Evolutionary conservation across 92 coral and sea anemone species (phyloP), one percentile per base, ranked within the genome.

Genomic region (Umimayanthus chanpuru): DNA sequence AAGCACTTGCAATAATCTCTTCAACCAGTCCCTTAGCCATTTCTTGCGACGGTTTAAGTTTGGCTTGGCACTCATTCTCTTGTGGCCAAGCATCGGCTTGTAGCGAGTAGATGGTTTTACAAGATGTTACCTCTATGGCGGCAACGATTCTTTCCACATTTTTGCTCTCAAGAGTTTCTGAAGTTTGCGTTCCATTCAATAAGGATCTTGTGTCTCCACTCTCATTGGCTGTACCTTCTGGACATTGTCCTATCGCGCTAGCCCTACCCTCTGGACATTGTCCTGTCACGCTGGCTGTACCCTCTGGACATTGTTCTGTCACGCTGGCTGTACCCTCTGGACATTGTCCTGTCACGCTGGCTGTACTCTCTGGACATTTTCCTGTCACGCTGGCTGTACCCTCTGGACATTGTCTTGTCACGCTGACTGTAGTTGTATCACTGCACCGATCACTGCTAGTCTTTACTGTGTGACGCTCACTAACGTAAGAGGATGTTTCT

Each of bases 1-100:
- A 23, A 43, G 86, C 86, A 14, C 44, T 82, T 10, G 56, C 25
- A 41, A 82, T 30, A 82, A 68, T 41, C 9, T 68, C 64, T 67
- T 25, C 86, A 28, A 82, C 50, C 11, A 82, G 1, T 20, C 40
- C 66, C 30, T 73, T 41, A 20, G 76, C 86, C 76, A 43, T 28
- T 68, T 76, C 68, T 9, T 26, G 26, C 50, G 28, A 67, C 32
- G 26, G 14, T 20, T 29, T 55, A 41, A 20, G 36, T 38, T 66
- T 41, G 58, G 29, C 18, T 16, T 43, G 61, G 41, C 2, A 6
- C 43, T 8, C 64, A 41, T 68, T 67, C 23, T 41, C 2, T 68
- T 11, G 86, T 28, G 41, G 15, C 26, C 10, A 11, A 43, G 64
- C 41, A 2, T 41, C 25, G 39, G 71, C 12, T 43, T 6, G 25